Evolutionary conservation across 2,113 vertebrate species (phyloP), one percentile per base, ranked within the genome.

Genomic region (Pyrgilauda ruficollis): DNA sequence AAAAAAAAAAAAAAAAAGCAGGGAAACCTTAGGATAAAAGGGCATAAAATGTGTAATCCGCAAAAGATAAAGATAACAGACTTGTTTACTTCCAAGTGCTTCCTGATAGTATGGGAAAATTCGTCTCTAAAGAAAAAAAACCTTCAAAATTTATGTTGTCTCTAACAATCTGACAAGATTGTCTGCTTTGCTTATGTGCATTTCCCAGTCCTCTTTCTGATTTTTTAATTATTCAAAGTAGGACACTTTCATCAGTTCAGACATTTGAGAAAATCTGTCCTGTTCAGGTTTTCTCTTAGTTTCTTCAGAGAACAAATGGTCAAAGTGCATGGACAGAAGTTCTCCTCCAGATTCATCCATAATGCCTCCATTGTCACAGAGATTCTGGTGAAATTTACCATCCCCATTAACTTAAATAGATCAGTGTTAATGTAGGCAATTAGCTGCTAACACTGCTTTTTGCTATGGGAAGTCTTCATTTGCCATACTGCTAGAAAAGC

Each of bases 331-430:
- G 41, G 24, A 52, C 35, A 83, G 33, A 79, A 86, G 11, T 24
- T 30, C 4, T 75, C 6, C 23, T 35, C 4, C 15, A 86, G 31
- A 56, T 56, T 41, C 19, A 66, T 10, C 24, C 41, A 55, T 28
- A 89, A 85, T 59, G 15, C 2, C 4, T 94, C 20, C 37, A 62
- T n/a, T 19, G 8, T 6, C 10, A 47, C 30, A n/a, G 44, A 85
- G 33, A 28, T 64, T 72, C 39, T 90, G 15, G 8, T 24, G 39
- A 88, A 85, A 66, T 79, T 73, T 93, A 2, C 15, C n/a, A 80
- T 64, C 8, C 4, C 8, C 2, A 1, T 16, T 74, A n/a, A 5
- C 22, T 76, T 0, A 0, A 46, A 62, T 5, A 46, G 23, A 47
- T 43, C 66, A 63, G 39, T 43, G 16, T 0, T 43, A 14, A 67